phyloP scores from a whole-genome alignment of 1,140 invertebrate species.

The Eumaeus atala region DNA sequence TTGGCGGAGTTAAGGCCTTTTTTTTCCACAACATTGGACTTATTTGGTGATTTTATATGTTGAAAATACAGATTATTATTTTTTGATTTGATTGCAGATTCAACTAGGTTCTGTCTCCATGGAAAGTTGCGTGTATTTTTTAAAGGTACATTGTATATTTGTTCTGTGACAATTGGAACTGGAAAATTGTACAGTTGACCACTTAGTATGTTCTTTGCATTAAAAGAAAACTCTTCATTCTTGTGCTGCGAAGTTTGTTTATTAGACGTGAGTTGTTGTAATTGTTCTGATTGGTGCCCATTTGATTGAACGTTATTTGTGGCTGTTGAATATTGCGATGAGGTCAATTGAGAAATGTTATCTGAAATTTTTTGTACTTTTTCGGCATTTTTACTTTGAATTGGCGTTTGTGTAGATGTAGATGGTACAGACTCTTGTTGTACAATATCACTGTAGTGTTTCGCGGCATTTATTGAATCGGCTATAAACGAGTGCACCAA shows the following conservation, averaged over 20 bases:
- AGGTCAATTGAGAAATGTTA: constrained; percentile 51
- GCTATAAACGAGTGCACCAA: constrained; percentile 58
- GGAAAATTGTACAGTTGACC: constrained; percentile 59
- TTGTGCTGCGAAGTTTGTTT: constrained; percentile 20
- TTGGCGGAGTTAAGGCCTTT: neutral
- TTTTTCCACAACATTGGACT: neutral
- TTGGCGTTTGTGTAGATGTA: constrained; percentile 23
- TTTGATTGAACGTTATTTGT: constrained; percentile 20
- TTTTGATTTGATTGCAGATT: neutral
- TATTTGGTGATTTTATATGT: neutral
- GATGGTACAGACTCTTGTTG: constrained; percentile 36
- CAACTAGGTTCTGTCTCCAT: constrained; percentile 9
- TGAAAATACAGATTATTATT: neutral
- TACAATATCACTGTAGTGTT: constrained; percentile 51
- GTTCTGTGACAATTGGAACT: constrained; percentile 53
- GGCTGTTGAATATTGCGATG: constrained; percentile 43
- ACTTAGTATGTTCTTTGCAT: constrained; percentile 48
- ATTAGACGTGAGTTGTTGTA: constrained; percentile 21
- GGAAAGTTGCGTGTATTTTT: constrained; percentile 20
- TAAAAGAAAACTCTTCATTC: constrained; percentile 20
- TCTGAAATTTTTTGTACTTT: constrained; percentile 44
- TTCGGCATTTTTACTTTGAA: constrained; percentile 33
- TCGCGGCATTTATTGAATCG: constrained; percentile 58
- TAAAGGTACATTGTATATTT: constrained; percentile 47
- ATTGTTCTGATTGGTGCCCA: constrained; percentile 14